Conservation (phyloP, 1,140 invertebrate genomes). For the Hylyphantes graminicola region DNA sequence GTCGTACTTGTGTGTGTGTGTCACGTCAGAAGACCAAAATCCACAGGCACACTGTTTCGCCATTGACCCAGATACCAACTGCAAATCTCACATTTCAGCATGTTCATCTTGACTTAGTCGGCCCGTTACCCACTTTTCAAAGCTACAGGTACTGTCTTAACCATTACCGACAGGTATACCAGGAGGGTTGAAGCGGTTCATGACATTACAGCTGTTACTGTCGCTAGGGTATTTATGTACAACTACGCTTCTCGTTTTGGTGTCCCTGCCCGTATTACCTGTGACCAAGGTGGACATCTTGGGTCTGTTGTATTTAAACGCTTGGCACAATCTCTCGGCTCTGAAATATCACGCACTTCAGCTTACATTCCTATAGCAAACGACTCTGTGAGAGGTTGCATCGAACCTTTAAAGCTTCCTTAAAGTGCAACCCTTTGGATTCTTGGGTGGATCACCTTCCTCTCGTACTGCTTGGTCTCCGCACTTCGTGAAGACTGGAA, state of each 20-base stretch:
- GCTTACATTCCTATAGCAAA: neutral
- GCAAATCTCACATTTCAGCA: neutral
- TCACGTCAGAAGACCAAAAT: neutral
- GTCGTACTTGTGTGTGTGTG: neutral
- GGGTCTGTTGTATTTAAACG: no score
- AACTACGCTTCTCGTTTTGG: neutral
- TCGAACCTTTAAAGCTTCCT: neutral
- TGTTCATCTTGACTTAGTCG: neutral
- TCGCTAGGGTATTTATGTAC: neutral
- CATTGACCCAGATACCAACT: neutral
- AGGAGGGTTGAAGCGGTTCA: neutral
- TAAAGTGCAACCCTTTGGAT: neutral
- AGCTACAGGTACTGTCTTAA: no score
- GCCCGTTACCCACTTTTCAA: no score
- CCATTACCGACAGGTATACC: constrained; percentile 7
- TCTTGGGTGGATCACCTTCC: neutral
- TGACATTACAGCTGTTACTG: neutral
- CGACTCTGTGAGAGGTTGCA: neutral
- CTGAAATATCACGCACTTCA: neutral
- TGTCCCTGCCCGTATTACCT: neutral
- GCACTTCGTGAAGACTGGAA: neutral
- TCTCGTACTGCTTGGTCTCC: neutral
- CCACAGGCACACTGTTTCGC: neutral
- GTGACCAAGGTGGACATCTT: neutral
- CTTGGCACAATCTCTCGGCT: neutral